Evolutionary conservation across 2,113 vertebrate genomes (phyloP), one percentile per base, ranked within the genome.

Genomic region (Spermophilus dauricus): DNA sequence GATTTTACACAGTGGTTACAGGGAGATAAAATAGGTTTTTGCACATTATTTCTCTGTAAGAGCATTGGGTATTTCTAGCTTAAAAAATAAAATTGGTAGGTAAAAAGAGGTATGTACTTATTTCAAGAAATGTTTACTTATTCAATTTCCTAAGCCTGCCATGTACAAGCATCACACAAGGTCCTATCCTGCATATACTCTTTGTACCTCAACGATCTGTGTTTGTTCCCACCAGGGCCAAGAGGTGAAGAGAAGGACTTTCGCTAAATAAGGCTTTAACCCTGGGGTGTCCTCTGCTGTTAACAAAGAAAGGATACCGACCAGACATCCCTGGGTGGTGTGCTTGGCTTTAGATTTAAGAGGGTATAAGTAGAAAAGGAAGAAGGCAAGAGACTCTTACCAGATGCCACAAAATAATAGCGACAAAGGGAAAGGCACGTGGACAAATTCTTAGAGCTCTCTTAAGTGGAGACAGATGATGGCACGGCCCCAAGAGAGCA

Each of bases 81-180:
- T 65, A 73, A 53, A 70, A 97, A 69, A 53, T 63, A 87, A 78
- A 34, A 34, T 2, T 82, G 32, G 70, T 0, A 39, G 61, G 42
- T 77, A n/a, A 72, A 82, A 89, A 86, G 82, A 32, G 32, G 32
- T 30, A 30, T 3, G 42, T 86, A n/a, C 30, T 6, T 2, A 73
- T 70, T 56, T 56, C 7, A 92, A 93, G 61, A 95, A 81, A 61
- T 51, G 51, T 22, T 85, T 45, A 67, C 56, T 86, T 37, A 24
- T 28, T n/a, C 58, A 58, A 34, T 51, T 51, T 16, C 42, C 14
- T 48, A 53, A 65, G 42, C 26, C 76, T 37, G 48, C 8, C 5
- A 18, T 0, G 2, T 63, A 37, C 18, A 32, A 34, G 48, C 10
- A 18, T 70, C 9, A 1, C 4, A 10, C 8, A 2, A 16, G 20